Evolutionary conservation across 2,888 invertebrate genomes (phyloP), one percentile per base, ranked within the genome.

Genomic region (Drosophila cracens): DNA sequence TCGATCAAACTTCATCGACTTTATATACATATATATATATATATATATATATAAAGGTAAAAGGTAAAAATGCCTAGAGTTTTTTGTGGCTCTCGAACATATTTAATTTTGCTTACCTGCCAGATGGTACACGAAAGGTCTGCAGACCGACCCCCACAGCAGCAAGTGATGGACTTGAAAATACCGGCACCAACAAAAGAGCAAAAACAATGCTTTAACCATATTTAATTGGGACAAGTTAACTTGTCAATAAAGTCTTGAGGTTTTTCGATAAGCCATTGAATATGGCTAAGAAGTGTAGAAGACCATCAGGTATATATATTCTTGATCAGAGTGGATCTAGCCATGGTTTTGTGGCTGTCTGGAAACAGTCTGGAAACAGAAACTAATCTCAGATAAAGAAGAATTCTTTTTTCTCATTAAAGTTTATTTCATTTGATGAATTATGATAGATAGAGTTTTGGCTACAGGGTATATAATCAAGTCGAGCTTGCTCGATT

Each of bases 1-100:
- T 74, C 64, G 69, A 70, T 70, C 65, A 75, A 69, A 75, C 75
- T 75, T 56, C 70, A 74, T 29, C 40, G 60, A 38, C 21, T 48
- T 25, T n/a, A n/a, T 40, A 40, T 4, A 40, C 0, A 7, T 2
- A 38, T 8, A 38, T 18, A 40, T n/a, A 40, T 11, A 40, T 40
- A 40, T 21, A 43, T 40, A 7, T 10, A n/a, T 21, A 16, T 36
- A 8, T 8, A 43, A 16, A 54, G 46, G 46, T 46, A 46, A 46
- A 46, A 21, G 46, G 16, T 46, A 46, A 21, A 4, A 38, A 8
- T 56, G 31, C 21, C 49, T 25, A 53, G 52, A 33, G 49, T 43
- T 29, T 13, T 48, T 31, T 43, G 43, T 29, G 49, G 33, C 34
- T 67, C 61, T 56, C 59, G 36, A 56, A 51, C 62, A 67, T 34